Percentiles rank a stretch among this genome's conserved stretches.
Evolutionary conservation across 2,113 vertebrate species (phyloP).

Genomic region (Smithornis capensis): DNA sequence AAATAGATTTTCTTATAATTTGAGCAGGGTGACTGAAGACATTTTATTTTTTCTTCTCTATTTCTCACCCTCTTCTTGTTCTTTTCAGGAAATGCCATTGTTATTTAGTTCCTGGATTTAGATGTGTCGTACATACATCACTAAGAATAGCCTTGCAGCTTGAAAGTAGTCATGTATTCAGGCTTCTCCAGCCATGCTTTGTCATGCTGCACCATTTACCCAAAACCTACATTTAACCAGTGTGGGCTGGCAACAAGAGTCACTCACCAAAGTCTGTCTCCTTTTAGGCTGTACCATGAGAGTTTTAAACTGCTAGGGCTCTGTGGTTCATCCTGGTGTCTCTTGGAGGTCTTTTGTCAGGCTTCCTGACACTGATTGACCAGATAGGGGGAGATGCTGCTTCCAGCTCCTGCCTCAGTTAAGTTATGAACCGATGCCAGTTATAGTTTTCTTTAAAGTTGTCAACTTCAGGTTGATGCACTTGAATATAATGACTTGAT

Average conservation of each 20-base stretch:
- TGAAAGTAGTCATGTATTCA: background rate
- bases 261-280: background rate
- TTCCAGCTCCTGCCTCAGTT: background rate
- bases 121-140: background rate
- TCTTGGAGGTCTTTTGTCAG: background rate
- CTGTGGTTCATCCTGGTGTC: background rate
- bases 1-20: background rate
- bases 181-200: background rate
- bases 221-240: slow-evolving; percentile 26
- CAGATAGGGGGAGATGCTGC: background rate
- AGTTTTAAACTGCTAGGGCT: background rate
- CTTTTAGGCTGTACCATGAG: background rate
- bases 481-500: background rate
- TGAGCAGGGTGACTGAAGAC: background rate
- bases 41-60: background rate
- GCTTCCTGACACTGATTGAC: background rate
- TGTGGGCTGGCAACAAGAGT: slow-evolving; percentile 33
- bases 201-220: background rate
- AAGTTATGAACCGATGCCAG: background rate
- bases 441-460: background rate
- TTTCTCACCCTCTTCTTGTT: background rate
- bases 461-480: background rate
- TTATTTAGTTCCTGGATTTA: background rate
- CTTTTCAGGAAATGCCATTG: slow-evolving; percentile 40
- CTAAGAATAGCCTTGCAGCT: slow-evolving; percentile 27